Base-by-base conservation (phyloP, 2,888 invertebrate genomes). In the Caradrina clavipalpis region DNA sequence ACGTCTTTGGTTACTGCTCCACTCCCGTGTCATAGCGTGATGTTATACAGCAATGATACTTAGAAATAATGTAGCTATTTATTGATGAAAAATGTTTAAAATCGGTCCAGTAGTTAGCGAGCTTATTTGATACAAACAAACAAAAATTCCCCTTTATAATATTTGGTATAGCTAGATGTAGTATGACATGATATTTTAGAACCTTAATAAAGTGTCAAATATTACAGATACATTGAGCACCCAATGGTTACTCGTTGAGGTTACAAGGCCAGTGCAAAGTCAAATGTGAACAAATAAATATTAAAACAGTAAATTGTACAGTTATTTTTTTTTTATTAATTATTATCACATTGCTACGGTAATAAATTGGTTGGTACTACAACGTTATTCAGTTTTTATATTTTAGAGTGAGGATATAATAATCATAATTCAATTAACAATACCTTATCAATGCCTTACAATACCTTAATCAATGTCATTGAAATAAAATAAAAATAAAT, bases 181-280 rank as follows among this genome's bases (percentile, higher is more conserved):
- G 22, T 57, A 21, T 70, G 31, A 11, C 75, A 47, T 19, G 68
- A 35, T 11, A 50, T 39, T 47, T 26, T 26, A 55, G 45, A 8
- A 15, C 17, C 31, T 17, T 21, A 35, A 8, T 35, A 6, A 47
- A 19, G 35, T 42, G 10, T 39, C 51, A 71, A 13, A 2, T 0
- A 39, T 13, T 11, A 2, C 3, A 76, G 35, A 51, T 15, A 21
- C 26, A 19, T 17, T 4, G n/a, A 5, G 13, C 19, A 15, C 19
- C 22, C 11, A 1, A 4, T 53, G 53, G 39, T 54, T 26, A 56
- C 39, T 26, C 26, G 15, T 8, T 19, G 8, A 63, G 53, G 57
- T 61, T 66, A 59, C 64, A 71, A 73, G 62, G 75, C 53, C 55
- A 15, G 21, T 45, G 17, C 77, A 85, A 86, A 78, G 81, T 79